These are phyloP conservation scores for Tiliacea aurago DNA, from an alignment of 2,888 invertebrate species.

Conservation along the genomic window DNA sequence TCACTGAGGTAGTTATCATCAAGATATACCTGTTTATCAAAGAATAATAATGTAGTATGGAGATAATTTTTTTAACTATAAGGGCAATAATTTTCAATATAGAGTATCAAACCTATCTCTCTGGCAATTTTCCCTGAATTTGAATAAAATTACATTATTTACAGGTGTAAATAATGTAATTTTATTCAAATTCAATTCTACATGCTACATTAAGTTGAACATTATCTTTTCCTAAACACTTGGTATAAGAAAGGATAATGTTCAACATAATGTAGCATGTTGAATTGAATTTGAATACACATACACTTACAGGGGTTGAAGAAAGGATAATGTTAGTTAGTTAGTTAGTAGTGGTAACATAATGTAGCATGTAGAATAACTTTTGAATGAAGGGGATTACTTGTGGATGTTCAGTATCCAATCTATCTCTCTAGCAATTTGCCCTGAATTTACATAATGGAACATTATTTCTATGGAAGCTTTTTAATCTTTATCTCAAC, in stretches of 20 bases:
- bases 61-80: slow-evolving; percentile 6
- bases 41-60: slow-evolving; percentile 1
- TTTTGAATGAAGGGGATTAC: neutral
- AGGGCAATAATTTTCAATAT: neutral
- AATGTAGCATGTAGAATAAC: slow-evolving; percentile 1
- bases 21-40: slow-evolving; percentile 89
- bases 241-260: too few relatives aligned
- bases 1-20: slow-evolving; percentile 91
- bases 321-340: slow-evolving; percentile 4
- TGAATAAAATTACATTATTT: slow-evolving; percentile 67
- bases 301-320: slow-evolving; percentile 89
- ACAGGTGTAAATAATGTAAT: too few relatives aligned
- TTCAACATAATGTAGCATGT: too few relatives aligned
- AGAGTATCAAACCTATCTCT: neutral
- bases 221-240: too few relatives aligned
- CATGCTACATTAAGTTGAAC: too few relatives aligned
- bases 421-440: slow-evolving; percentile 13
- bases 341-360: too few relatives aligned
- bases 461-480: slow-evolving; percentile 14
- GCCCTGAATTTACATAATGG: slow-evolving; percentile 16
- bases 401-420: slow-evolving; percentile 6
- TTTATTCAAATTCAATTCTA: too few relatives aligned
- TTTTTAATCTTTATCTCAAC: slow-evolving; percentile 25
- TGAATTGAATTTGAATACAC: too few relatives aligned
- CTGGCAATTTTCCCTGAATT: slow-evolving; percentile 12